Percentiles rank a stretch among this genome's conserved stretches.
These are phyloP conservation scores for Tolmerus cingulatus DNA, from an alignment of 2,888 invertebrate genomes.

Conservation along the genomic window DNA sequence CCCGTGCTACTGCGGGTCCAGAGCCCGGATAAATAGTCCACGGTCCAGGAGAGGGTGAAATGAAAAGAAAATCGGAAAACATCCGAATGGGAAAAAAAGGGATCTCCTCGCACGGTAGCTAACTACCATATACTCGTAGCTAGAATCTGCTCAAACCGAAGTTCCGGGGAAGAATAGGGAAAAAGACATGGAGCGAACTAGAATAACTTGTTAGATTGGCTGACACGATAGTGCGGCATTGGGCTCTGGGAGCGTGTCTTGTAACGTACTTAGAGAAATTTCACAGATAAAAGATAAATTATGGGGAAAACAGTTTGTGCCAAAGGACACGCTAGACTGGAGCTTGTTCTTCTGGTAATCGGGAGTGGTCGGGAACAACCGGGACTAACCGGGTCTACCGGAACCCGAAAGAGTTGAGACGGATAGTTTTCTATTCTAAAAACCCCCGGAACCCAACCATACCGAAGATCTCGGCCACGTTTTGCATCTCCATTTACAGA, in stretches of 20 bases:
- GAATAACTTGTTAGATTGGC: neutral
- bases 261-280: slow-evolving; percentile 1
- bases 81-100: neutral
- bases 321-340: neutral
- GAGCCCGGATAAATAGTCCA: neutral
- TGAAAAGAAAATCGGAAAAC: neutral
- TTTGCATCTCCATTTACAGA: neutral
- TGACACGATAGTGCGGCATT: neutral
- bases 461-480: neutral
- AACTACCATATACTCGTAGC: no score
- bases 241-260: neutral
- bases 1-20: neutral
- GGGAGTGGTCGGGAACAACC: neutral
- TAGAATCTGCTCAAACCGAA: no score
- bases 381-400: neutral
- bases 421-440: neutral
- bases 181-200: neutral
- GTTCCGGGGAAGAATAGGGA: neutral
- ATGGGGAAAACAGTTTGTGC: neutral
- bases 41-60: neutral
- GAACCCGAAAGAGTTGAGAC: neutral
- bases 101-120: neutral
- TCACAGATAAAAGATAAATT: slow-evolving; percentile 28
- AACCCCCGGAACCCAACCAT: neutral
- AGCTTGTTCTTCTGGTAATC: neutral